Conservation (phyloP, 2,797 vertebrate genomes). For the Poecilia wingei region DNA sequence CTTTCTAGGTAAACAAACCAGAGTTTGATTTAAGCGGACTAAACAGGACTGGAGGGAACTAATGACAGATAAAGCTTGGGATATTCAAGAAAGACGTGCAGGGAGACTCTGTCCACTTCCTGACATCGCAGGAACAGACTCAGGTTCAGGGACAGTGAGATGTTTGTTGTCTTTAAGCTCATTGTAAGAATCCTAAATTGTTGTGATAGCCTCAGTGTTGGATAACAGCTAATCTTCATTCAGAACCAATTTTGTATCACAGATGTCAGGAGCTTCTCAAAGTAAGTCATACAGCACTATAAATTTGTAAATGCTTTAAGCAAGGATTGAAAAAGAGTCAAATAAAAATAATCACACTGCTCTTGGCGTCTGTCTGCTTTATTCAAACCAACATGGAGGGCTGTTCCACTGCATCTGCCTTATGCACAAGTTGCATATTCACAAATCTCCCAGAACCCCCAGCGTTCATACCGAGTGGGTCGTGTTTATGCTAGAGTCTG, state of each 20-base stretch:
- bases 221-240: slow-evolving; percentile 30
- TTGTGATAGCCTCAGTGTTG: slow-evolving; percentile 30
- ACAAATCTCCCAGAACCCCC: too few species aligned
- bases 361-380: too few species aligned
- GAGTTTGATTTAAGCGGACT: too few species aligned
- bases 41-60: not conserved
- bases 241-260: slow-evolving; percentile 36
- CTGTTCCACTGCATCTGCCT: too few species aligned
- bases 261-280: slow-evolving; percentile 28
- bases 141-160: not conserved
- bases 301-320: not conserved
- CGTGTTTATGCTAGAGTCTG: too few species aligned
- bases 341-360: too few species aligned
- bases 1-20: too few species aligned
- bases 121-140: not conserved
- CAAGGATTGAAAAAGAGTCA: too few species aligned
- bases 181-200: slow-evolving; percentile 18
- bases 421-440: too few species aligned
- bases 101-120: slow-evolving; percentile 8
- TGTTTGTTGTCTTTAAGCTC: not conserved
- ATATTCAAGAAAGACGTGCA: slow-evolving; percentile 22
- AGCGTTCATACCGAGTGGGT: too few species aligned
- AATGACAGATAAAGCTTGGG: slow-evolving; percentile 11
- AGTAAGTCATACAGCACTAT: slow-evolving; percentile 25
- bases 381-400: too few species aligned